These are phyloP conservation scores for Varanus komodoensis DNA, from an alignment of 2,113 vertebrate species.

Conservation along the genomic window DNA sequence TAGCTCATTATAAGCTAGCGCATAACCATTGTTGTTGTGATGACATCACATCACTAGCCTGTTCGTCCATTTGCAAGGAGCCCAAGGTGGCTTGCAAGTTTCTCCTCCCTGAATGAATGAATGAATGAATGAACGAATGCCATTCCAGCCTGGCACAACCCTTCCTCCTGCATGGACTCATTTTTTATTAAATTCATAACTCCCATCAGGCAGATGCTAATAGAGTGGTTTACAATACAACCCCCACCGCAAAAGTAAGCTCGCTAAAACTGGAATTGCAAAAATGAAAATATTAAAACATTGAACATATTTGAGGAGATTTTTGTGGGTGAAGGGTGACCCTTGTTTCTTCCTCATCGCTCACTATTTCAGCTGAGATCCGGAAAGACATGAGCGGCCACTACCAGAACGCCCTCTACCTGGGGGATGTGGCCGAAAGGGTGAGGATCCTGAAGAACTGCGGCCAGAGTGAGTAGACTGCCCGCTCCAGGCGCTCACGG, in stretches of 20 bases:
- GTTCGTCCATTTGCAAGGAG: too few species aligned
- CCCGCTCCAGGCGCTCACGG: accelerated
- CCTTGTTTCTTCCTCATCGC: not conserved
- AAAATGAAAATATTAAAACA: too few species aligned
- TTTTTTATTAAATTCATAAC: too few species aligned
- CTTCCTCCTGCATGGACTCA: not conserved
- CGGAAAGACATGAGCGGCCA: slow-evolving; percentile 99
- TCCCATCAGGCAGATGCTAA: too few species aligned
- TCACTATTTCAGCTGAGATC: slow-evolving; percentile 87
- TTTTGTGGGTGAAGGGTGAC: not conserved
- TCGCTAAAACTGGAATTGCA: too few species aligned
- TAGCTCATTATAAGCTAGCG: too few species aligned
- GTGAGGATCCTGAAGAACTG: slow-evolving; percentile 97
- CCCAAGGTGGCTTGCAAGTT: too few species aligned
- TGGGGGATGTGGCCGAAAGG: slow-evolving; percentile 94
- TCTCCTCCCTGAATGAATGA: too few species aligned
- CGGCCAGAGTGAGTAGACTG: slow-evolving; percentile 89
- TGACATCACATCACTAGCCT: too few species aligned
- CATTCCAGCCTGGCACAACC: not conserved
- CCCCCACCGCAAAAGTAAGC: not conserved
- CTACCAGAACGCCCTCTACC: slow-evolving; percentile 95
- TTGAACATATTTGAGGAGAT: not conserved
- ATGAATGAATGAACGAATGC: too few species aligned
- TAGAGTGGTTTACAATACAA: too few species aligned
- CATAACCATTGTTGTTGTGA: too few species aligned